Evolutionary conservation across 2,888 invertebrate species (phyloP).

Genomic region (Stegana nigrithorax): DNA sequence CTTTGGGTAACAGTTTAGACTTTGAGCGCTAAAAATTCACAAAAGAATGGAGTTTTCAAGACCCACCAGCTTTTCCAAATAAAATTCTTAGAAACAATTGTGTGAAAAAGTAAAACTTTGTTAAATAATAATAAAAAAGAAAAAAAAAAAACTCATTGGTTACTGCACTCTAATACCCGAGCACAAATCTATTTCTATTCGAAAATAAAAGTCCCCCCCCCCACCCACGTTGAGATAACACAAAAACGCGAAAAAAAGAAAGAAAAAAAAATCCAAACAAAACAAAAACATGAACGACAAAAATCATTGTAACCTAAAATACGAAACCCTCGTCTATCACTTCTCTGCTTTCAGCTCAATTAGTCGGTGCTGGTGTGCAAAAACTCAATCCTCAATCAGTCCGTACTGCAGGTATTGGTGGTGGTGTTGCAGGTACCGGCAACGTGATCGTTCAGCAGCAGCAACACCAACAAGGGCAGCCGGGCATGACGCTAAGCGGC

Average conservation of each 20-base stretch:
- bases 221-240: too few relatives aligned
- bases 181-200: too few relatives aligned
- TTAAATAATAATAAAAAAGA: too few relatives aligned
- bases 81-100: too few relatives aligned
- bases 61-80: too few relatives aligned
- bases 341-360: slow-evolving; percentile 69
- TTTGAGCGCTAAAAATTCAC: too few relatives aligned
- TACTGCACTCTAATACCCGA: too few relatives aligned
- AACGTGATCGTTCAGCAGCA: slow-evolving; percentile 42
- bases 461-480: slow-evolving; percentile 30
- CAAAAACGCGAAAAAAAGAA: neutral
- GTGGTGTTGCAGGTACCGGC: slow-evolving; percentile 37
- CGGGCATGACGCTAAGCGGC: slow-evolving; percentile 23
- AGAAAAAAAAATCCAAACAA: neutral
- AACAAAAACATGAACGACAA: slow-evolving; percentile 23
- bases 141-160: too few relatives aligned
- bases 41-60: too few relatives aligned
- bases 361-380: slow-evolving; percentile 77
- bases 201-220: too few relatives aligned
- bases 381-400: slow-evolving; percentile 69
- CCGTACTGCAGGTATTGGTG: slow-evolving; percentile 62
- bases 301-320: slow-evolving; percentile 56
- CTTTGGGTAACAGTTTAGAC: too few relatives aligned
- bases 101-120: too few relatives aligned
- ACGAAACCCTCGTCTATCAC: slow-evolving; percentile 55